Evolutionary conservation across 2,888 invertebrate genomes (phyloP), one percentile per base, ranked within the genome.

Genomic region (Drosophila multiciliata): DNA sequence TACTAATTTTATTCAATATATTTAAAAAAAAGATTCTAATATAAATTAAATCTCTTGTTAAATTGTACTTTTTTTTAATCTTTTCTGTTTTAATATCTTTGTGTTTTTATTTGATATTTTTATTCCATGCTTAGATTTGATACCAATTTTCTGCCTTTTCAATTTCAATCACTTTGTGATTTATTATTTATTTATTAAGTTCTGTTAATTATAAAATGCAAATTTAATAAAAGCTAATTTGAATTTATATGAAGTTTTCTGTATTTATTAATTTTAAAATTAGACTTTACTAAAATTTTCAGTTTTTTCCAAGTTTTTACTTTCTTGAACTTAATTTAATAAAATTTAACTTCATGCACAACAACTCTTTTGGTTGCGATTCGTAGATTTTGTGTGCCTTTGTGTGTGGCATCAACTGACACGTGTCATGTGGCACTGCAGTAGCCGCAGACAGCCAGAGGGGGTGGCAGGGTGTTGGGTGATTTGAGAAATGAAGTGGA

Each of bases 361-460:
- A 35, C 36, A 67, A 57, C 36, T 50, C 38, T 32, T 45, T 71
- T 60, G 67, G 49, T 26, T 29, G 42, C 54, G 50, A 65, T 49
- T 63, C 54, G 36, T 23, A 35, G 29, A 48, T 42, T 49, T 45
- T 60, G 15, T 35, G 20, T 40, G 26, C 33, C 20, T 12, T 62
- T 65, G 75, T 75, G 63, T 54, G 62, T 35, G 58, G 50, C 66
- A 66, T 70, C 70, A 42, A 63, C 69, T 85, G 88, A 89, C 86
- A 87, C 82, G 77, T 90, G 90, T 90, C 85, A 78, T 86, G 90
- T 87, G 73, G 72, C 74, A 81, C 38, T 69, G 68, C 75, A 73
- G 57, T 59, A 78, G 60, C 50, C 54, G 57, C 50, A 59, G 52
- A 73, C 53, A 64, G 61, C n/a, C 48, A 48, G 33, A 35, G 40